phyloP scores from a whole-genome alignment of 2,888 invertebrate species.

The Trichopria drosophilae region DNA sequence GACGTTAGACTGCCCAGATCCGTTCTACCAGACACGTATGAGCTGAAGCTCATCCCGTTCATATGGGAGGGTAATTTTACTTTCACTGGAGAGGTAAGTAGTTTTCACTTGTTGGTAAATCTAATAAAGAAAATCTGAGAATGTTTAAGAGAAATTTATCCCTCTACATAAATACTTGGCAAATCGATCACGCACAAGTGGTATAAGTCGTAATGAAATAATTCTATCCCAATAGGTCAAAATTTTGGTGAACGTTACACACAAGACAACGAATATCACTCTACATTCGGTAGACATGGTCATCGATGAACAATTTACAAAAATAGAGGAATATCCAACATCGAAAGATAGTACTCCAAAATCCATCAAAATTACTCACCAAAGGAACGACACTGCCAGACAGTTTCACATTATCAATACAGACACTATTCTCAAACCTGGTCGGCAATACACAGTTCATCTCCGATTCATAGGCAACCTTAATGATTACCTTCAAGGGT shows the following conservation, averaged over 20 bases:
- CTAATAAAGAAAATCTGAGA: background rate
- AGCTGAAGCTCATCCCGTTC: conserved; percentile 72
- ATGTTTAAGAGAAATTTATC: background rate
- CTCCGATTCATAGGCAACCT: conserved; percentile 74
- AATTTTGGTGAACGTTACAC: conserved; percentile 66
- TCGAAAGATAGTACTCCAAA: conserved; percentile 27
- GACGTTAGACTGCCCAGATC: conserved; percentile 73
- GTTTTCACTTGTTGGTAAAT: no score
- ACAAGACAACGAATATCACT: conserved; percentile 69
- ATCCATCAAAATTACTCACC: conserved; percentile 55
- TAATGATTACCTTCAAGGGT: conserved; percentile 77
- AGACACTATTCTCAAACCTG: conserved; percentile 63
- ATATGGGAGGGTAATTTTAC: conserved; percentile 77
- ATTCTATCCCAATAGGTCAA: conserved; percentile 58
- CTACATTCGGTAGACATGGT: conserved; percentile 74
- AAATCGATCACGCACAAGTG: no score
- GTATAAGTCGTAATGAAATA: background rate
- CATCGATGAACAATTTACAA: conserved; percentile 65
- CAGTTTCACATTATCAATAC: conserved; percentile 73
- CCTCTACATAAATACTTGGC: background rate
- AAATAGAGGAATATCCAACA: conserved; percentile 54
- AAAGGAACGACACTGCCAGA: conserved; percentile 64
- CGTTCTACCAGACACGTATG: conserved; percentile 71
- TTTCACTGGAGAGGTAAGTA: conserved; percentile 66
- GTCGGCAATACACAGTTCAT: conserved; percentile 68